Percentiles rank a stretch among this genome's conserved stretches.
Conservation (phyloP, 2,113 vertebrate species). For the Poeciliopsis turrubarensis region DNA sequence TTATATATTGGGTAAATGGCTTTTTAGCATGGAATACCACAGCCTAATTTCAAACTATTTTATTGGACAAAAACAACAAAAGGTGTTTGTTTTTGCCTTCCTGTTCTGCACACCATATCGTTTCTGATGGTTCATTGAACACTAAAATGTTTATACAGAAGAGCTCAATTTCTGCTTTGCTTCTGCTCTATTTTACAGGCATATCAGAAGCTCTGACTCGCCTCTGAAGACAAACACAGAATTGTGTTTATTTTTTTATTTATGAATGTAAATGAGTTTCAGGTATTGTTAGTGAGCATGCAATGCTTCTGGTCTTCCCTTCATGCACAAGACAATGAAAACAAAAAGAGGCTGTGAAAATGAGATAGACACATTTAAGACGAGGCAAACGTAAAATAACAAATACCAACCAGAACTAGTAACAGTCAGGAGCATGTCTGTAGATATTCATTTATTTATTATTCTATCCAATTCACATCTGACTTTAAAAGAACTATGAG, state of each 20-base stretch:
- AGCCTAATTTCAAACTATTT: conserved; percentile 7
- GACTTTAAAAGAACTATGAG: not conserved
- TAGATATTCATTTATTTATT: not conserved
- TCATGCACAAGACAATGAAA: not conserved
- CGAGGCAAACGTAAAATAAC: not conserved
- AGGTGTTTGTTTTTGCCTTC: not conserved
- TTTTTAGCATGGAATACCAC: not conserved
- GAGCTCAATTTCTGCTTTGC: not conserved
- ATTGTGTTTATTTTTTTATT: conserved; percentile 1
- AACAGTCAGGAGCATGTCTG: not conserved
- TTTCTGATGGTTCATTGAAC: conserved; percentile 3
- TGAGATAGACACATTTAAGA: not conserved
- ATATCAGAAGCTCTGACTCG: conserved; percentile 14
- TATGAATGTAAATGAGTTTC: conserved; percentile 33
- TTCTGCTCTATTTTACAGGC: not conserved
- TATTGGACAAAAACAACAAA: not conserved
- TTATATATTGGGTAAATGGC: too few relatives aligned
- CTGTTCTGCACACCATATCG: not conserved
- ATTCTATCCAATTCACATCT: not conserved
- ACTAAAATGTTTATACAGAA: conserved; percentile 1
- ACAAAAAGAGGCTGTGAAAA: conserved; percentile 6
- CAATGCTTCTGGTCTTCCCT: not conserved
- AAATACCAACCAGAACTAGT: not conserved
- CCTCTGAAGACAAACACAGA: conserved; percentile 36
- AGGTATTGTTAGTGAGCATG: conserved; percentile 13